phyloP scores from a whole-genome alignment of 2,888 invertebrate genomes.

The Polia nebulosa region DNA sequence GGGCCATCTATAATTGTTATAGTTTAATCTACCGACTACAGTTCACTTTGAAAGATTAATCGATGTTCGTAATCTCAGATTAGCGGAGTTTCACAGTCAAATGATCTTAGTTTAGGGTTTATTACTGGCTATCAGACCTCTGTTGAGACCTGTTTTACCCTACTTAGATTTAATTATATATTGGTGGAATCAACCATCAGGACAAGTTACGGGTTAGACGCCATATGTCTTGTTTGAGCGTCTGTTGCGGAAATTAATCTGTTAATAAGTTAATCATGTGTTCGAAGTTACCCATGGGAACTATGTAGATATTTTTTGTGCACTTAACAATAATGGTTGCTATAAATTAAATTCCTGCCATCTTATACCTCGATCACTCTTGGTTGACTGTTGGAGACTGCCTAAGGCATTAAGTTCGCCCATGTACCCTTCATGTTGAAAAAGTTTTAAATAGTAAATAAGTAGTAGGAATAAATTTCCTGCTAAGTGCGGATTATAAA shows the following conservation, averaged over 20 bases:
- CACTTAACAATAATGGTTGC: background rate
- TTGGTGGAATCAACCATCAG: constrained; percentile 43
- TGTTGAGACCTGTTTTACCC: constrained; percentile 41
- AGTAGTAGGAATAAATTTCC: too few relatives aligned
- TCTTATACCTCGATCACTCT: too few relatives aligned
- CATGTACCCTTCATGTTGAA: too few relatives aligned
- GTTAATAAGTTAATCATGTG: background rate
- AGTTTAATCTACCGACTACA: constrained; percentile 32
- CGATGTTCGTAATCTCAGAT: constrained; percentile 53
- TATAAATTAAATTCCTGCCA: background rate
- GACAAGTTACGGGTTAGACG: constrained; percentile 27
- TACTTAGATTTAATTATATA: constrained; percentile 60
- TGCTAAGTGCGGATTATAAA: too few relatives aligned
- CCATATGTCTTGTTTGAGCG: constrained; percentile 12
- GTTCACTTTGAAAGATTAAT: constrained; percentile 48
- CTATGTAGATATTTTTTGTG: background rate
- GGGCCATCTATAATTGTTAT: too few relatives aligned
- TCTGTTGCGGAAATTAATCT: background rate
- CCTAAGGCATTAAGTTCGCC: too few relatives aligned
- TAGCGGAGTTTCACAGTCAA: constrained; percentile 51
- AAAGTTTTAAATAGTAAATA: too few relatives aligned
- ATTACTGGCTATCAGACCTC: constrained; percentile 51
- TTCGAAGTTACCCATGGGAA: background rate
- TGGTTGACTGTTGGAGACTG: too few relatives aligned
- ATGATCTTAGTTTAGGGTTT: constrained; percentile 63